Conservation (phyloP, 2,113 vertebrate genomes). For the Oreotragus oreotragus region DNA sequence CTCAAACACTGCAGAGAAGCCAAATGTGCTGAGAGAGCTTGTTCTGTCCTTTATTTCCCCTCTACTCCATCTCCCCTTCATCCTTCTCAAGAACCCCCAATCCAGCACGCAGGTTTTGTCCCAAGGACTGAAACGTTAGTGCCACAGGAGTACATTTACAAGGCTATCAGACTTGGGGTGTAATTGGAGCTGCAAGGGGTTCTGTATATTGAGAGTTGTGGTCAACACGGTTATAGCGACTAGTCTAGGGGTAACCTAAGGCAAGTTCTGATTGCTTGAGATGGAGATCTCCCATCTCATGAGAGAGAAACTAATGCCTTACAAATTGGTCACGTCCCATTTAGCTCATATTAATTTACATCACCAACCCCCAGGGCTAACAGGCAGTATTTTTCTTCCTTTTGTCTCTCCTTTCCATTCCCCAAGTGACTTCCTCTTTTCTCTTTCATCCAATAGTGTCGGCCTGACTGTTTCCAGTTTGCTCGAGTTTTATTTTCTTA, state of each 20-base stretch:
- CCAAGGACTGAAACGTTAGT: slow-evolving; percentile 58
- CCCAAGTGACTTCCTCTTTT: slow-evolving; percentile 43
- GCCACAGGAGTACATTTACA: slow-evolving; percentile 70
- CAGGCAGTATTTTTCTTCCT: slow-evolving; percentile 70
- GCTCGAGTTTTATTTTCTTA: slow-evolving; percentile 51
- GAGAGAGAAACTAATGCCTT: slow-evolving; percentile 77
- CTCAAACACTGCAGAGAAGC: slow-evolving; percentile 54
- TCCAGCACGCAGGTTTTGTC: slow-evolving; percentile 57
- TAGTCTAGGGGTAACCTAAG: slow-evolving; percentile 58
- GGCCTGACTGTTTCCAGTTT: slow-evolving; percentile 51
- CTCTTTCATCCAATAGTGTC: slow-evolving; percentile 58
- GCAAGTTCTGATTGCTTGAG: slow-evolving; percentile 75
- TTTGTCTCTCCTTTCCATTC: slow-evolving; percentile 32
- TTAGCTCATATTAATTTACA: slow-evolving; percentile 82
- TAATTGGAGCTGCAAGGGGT: slow-evolving; percentile 55
- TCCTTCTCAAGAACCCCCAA: background rate
- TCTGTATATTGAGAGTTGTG: slow-evolving; percentile 62
- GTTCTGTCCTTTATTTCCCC: background rate
- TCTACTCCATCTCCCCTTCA: background rate
- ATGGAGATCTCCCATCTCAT: slow-evolving; percentile 75
- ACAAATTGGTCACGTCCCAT: slow-evolving; percentile 85
- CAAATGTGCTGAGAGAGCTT: slow-evolving; percentile 12
- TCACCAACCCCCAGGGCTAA: slow-evolving; percentile 68
- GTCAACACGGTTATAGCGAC: slow-evolving; percentile 58
- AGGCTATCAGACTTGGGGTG: slow-evolving; percentile 58